Conservation (phyloP, 2,888 invertebrate species). For the Orchesellides sinensis region DNA sequence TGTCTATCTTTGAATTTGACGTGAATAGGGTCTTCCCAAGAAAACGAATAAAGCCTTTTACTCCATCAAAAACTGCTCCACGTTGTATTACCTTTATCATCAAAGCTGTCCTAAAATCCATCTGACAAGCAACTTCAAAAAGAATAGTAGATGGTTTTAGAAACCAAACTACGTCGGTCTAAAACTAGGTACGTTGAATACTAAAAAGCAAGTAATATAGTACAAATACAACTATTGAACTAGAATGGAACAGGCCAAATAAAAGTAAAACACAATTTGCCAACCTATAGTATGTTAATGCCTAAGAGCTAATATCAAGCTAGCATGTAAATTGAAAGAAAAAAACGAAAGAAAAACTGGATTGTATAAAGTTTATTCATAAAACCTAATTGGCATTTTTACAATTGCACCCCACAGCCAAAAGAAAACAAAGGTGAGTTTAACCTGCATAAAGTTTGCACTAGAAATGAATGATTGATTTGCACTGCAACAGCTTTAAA, state of each 20-base stretch:
- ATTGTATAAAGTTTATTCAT: not conserved
- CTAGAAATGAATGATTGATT: slow-evolving; percentile 58
- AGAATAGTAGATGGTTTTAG: slow-evolving; percentile 3
- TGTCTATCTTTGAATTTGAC: slow-evolving; percentile 23
- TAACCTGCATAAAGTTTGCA: slow-evolving; percentile 6
- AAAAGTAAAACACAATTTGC: no score
- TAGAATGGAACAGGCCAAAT: no score
- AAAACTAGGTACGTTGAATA: no score
- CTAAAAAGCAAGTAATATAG: not conserved
- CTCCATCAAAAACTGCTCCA: not conserved
- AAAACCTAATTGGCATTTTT: not conserved
- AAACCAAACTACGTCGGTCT: no score
- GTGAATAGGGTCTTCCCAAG: slow-evolving; percentile 15
- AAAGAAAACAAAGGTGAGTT: not conserved
- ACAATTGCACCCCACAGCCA: not conserved
- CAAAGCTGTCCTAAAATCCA: not conserved
- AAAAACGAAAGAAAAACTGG: no score
- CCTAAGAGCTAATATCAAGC: no score
- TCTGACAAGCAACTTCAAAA: not conserved
- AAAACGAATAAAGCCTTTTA: slow-evolving; percentile 12
- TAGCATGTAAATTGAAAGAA: no score
- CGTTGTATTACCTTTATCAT: not conserved
- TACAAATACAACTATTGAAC: no score
- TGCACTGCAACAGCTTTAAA: slow-evolving; percentile 60
- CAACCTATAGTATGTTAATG: no score